phyloP scores from a whole-genome alignment of 2,113 vertebrate species.

The Saimiri boliviensis region DNA sequence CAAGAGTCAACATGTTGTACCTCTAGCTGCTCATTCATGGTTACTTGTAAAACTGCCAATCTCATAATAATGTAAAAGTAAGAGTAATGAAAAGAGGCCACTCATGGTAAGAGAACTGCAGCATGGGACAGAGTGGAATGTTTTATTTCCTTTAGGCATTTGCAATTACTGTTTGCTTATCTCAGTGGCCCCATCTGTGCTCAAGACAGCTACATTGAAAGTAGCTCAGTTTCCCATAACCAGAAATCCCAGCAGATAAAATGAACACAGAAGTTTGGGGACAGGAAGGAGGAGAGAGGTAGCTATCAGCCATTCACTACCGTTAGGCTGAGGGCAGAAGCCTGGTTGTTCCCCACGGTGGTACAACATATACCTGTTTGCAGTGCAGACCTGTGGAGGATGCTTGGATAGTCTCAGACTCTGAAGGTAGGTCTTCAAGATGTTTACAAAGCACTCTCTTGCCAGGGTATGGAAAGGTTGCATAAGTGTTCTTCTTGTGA shows the following conservation, averaged over 20 bases:
- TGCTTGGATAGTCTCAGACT: too few species aligned
- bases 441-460: rapidly evolving
- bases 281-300: too few species aligned
- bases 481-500: background rate
- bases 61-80: background rate
- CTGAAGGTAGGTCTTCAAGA: rapidly evolving
- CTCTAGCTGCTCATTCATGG: background rate
- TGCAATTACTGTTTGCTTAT: background rate
- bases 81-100: background rate
- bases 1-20: background rate
- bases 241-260: background rate
- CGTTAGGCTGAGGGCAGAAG: too few species aligned
- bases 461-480: background rate
- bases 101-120: background rate
- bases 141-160: background rate
- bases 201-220: background rate
- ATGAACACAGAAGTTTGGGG: background rate
- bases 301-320: rapidly evolving
- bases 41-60: background rate
- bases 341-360: background rate
- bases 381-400: background rate
- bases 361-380: rapidly evolving
- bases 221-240: background rate
- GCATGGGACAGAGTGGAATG: background rate
- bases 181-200: too few species aligned